Percentiles rank a stretch among this genome's conserved stretches.
These are phyloP conservation scores for Calcarius lapponicus DNA, from an alignment of 2,797 vertebrate species.

Conservation along the genomic window DNA sequence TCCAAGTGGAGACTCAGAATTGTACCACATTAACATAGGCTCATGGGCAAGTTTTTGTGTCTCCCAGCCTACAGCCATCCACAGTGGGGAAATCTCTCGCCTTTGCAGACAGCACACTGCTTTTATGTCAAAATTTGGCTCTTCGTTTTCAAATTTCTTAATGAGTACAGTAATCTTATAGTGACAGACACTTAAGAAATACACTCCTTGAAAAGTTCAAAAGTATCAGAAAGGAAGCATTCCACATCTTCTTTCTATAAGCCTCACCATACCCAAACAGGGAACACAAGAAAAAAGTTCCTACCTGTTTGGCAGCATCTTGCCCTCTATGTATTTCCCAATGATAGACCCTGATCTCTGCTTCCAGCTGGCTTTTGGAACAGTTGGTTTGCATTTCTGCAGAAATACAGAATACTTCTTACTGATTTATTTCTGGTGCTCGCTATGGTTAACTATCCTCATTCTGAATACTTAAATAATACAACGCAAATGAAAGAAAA, in stretches of 20 bases:
- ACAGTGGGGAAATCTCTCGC: background rate
- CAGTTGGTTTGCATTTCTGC: constrained; percentile 80
- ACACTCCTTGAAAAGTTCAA: background rate
- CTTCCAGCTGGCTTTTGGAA: constrained; percentile 66
- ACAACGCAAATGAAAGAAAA: background rate
- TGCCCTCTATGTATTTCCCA: constrained; percentile 76
- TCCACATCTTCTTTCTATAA: background rate
- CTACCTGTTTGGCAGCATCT: constrained; percentile 80
- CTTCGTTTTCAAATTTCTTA: background rate
- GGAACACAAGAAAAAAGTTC: background rate
- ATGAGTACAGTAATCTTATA: background rate
- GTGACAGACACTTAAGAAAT: background rate
- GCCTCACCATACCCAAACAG: background rate
- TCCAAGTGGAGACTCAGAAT: background rate
- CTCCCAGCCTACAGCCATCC: background rate
- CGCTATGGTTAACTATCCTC: background rate
- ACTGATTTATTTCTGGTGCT: background rate
- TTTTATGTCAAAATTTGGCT: background rate
- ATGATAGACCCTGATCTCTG: constrained; percentile 75
- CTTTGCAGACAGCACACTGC: background rate
- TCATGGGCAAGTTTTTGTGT: background rate
- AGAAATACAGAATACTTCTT: constrained; percentile 52
- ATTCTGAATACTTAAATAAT: background rate
- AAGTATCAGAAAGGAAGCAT: background rate
- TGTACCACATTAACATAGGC: background rate